These are phyloP conservation scores for Ariopsis seemanni DNA, from an alignment of 2,113 vertebrate species.

Conservation along the genomic window DNA sequence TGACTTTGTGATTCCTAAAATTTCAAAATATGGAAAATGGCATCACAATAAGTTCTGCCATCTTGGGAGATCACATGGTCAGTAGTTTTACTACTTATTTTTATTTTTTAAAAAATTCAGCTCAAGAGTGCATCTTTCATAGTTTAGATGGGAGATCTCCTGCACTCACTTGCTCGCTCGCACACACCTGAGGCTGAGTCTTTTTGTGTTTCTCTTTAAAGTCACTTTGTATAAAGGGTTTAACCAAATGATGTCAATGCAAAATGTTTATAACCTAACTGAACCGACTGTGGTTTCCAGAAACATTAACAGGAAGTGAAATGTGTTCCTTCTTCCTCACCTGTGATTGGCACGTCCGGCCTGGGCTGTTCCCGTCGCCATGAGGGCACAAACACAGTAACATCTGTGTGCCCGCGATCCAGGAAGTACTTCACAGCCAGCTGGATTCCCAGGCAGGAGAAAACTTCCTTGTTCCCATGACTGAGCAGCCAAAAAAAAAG, in stretches of 20 bases:
- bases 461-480: constrained; percentile 93
- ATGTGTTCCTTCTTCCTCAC: constrained; percentile 58
- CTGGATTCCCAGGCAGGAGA: constrained; percentile 94
- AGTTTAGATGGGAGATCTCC: too few species aligned
- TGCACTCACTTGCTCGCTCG: too few species aligned
- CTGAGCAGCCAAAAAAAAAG: constrained; percentile 63
- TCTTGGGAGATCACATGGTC: background rate
- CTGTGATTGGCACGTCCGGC: constrained; percentile 88
- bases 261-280: background rate
- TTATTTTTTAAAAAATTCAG: background rate
- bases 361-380: constrained; percentile 94
- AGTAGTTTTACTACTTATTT: background rate
- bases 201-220: background rate
- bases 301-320: constrained; percentile 12
- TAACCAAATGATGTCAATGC: background rate
- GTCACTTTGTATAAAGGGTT: background rate
- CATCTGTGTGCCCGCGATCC: constrained; percentile 83
- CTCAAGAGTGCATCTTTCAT: background rate
- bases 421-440: constrained; percentile 91
- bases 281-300: constrained; percentile 8
- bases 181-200: background rate
- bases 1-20: background rate
- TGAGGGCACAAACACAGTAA: constrained; percentile 89
- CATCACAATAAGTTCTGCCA: background rate
- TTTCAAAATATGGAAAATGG: background rate